Base-by-base conservation (phyloP, 2,797 vertebrate genomes). In the Phalloptychus januarius region DNA sequence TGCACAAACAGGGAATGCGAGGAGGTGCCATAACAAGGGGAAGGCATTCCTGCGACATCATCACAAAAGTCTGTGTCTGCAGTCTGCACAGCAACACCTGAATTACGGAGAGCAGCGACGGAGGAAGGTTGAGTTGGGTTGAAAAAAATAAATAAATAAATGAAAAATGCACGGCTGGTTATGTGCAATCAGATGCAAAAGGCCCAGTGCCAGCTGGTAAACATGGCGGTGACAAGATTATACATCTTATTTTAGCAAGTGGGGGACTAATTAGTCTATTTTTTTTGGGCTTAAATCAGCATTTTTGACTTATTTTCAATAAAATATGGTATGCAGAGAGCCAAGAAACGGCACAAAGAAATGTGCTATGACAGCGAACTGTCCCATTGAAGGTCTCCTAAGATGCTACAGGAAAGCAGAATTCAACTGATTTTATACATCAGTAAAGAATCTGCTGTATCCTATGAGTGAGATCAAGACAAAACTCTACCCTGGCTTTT, bases 21-120 rank as follows among this genome's bases (percentile, higher is more conserved):
- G 25, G 71, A 63, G 65, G 36, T 71, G 40, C 74, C 75, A 40
- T 18, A 25, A 72, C 10, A 56, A 67, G 33, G 20, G 20, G 48
- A 72, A 74, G 45, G 45, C 44, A 72, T 76, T 72, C 45, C 73
- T 72, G 61, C 46, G 13, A 69, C 48, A 63, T 76, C 67, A 46
- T 74, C 73, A 79, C 58, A 81, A 61, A 70, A 33, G 50, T 46
- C 69, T n/a, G 46, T 54, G 48, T 74, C 71, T 75, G 73, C 18
- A 75, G 33, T 71, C 42, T 74, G 76, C 61, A 74, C 36, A 56
- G 80, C 25, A 74, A 42, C 71, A 63, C 48, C 63, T 42, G 65
- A 42, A 77, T 70, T 56, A 77, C 18, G 23, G 46, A 70, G 63
- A 78, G 72, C 67, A 23, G 20, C 73, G 70, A 52, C 65, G 46